Percentiles rank a stretch among this genome's conserved stretches.
Conservation (phyloP, 2,888 invertebrate genomes). For the Anthrax anthrax region DNA sequence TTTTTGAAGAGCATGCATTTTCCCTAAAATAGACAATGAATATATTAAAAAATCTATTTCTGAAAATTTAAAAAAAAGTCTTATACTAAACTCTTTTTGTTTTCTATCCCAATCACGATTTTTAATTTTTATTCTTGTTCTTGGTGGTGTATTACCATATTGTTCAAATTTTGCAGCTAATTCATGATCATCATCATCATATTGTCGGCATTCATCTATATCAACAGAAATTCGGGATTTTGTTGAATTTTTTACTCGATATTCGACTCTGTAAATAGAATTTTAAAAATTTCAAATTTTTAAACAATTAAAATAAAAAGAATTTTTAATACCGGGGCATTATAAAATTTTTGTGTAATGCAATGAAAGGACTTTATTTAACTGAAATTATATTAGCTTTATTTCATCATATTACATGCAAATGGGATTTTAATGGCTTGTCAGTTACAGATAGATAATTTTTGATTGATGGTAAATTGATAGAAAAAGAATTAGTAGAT, state of each 20-base stretch:
- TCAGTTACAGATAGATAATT: not conserved
- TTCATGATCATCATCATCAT: slow-evolving; percentile 35
- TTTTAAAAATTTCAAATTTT: no score
- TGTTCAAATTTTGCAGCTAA: slow-evolving; percentile 42
- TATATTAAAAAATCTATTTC: no score
- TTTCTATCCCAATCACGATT: slow-evolving; percentile 36
- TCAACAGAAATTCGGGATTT: slow-evolving; percentile 15
- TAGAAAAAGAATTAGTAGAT: not conserved
- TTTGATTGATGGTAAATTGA: not conserved
- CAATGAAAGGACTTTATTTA: no score
- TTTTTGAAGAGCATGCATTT: not conserved
- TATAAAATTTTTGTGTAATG: no score
- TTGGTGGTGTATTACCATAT: slow-evolving; percentile 64
- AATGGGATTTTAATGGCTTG: not conserved
- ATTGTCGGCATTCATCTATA: slow-evolving; percentile 3
- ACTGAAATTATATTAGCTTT: no score
- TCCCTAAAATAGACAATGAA: not conserved
- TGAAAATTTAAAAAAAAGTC: no score
- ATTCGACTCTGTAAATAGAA: slow-evolving; percentile 24
- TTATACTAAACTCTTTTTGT: slow-evolving; percentile 26
- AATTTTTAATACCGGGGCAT: no score
- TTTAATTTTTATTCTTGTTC: slow-evolving; percentile 54
- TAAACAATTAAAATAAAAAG: no score
- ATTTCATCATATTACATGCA: not conserved
- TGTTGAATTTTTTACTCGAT: slow-evolving; percentile 23